phyloP scores from a whole-genome alignment of 2,888 invertebrate genomes.

The Cheilosia grossa region DNA sequence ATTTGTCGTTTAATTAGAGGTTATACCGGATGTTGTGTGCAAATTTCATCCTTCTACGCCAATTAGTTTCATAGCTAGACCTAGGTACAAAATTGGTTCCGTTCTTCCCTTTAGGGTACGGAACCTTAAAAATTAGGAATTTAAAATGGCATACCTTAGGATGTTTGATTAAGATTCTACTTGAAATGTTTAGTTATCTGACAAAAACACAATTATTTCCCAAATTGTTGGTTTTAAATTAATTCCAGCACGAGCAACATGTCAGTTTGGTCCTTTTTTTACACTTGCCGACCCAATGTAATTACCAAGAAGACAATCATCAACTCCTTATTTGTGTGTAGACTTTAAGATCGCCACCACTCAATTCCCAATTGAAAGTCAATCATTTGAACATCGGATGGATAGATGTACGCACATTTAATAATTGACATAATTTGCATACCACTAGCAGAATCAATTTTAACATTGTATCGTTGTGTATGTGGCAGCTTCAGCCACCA shows the following conservation, averaged over 20 bases:
- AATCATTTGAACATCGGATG: constrained; percentile 11
- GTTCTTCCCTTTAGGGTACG: too few species aligned
- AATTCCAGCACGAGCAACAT: neutral
- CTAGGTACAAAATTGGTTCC: too few species aligned
- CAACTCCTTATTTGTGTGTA: neutral
- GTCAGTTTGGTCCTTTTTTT: constrained; percentile 9
- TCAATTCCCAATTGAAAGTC: neutral
- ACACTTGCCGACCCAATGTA: constrained; percentile 16
- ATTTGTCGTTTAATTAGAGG: too few species aligned
- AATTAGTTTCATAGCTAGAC: too few species aligned
- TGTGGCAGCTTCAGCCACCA: neutral
- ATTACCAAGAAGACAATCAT: constrained; percentile 12
- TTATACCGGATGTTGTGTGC: too few species aligned
- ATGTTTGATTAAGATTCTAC: too few species aligned
- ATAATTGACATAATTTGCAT: constrained; percentile 46
- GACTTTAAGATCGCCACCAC: neutral
- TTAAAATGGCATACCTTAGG: too few species aligned
- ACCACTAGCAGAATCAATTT: constrained; percentile 8
- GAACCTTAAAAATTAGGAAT: too few species aligned
- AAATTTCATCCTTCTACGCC: too few species aligned
- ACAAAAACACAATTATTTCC: too few species aligned
- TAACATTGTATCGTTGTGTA: neutral
- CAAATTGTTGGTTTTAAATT: neutral
- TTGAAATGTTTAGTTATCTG: too few species aligned
- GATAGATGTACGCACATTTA: constrained; percentile 19